Base-by-base conservation (phyloP, 2,797 vertebrate genomes). In the Brachymystax lenok region DNA sequence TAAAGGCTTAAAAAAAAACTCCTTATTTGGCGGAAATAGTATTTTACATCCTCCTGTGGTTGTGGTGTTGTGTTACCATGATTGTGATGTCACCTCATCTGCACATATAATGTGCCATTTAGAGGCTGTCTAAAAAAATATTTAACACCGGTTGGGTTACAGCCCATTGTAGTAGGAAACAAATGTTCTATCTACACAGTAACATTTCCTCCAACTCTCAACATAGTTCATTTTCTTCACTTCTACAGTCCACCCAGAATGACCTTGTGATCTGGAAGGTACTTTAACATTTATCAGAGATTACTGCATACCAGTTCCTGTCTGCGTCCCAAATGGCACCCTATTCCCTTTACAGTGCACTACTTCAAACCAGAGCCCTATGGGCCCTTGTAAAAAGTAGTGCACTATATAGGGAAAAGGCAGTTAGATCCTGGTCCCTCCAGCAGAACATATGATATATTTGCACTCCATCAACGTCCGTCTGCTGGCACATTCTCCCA, bases 391-490 rank as follows among this genome's bases (percentile, higher is more conserved):
- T 46, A 46, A 46, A 46, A 46, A 13, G 40, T 46, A 12, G 40
- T 13, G 40, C 10, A 46, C 40, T 12, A 46, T 46, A 46, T 46
- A 12, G 40, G 10, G 40, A 13, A 59, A 50, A 35, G n/a, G 14
- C 5, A 77, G 73, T 74, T 73, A 40, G 12, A 13, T 12, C 69
- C 30, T 33, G 79, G 67, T 69, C 76, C 35, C 51, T 61, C 28
- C 19, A 35, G 56, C 67, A 72, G 77, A 81, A 82, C 64, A 82
- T 74, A 35, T 3, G 78, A 82, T 80, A 77, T 69, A 77, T 35
- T 35, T 35, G 35, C 35, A 35, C 40, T 61, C 28, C 78, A 56
- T 77, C 46, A 74, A 12, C 3, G 10, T 46, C 40, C 10, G 40
- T 46, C 40, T 46, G n/a, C 74, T 71, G 33, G 69, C 71, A 78